phyloP scores from a whole-genome alignment of 2,888 invertebrate genomes.

The Schizaphis graminum region DNA sequence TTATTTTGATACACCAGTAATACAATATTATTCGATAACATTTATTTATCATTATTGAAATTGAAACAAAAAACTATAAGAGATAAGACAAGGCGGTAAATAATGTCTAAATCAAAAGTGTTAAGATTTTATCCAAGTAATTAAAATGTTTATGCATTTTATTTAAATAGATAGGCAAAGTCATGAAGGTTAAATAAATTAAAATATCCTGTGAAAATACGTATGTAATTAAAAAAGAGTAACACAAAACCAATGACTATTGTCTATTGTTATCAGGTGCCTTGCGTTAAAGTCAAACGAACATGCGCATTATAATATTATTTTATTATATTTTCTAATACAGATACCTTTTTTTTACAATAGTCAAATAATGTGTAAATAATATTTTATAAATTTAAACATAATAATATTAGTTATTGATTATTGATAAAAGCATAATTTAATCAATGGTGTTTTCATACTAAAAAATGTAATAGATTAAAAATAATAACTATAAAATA shows the following conservation, averaged over 20 bases:
- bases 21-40: background rate
- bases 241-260: background rate
- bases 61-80: background rate
- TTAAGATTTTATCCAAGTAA: background rate
- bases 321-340: background rate
- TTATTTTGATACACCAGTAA: background rate
- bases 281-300: conserved; percentile 38
- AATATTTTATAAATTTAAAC: background rate
- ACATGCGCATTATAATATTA: background rate
- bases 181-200: background rate
- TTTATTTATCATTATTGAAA: background rate
- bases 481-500: background rate
- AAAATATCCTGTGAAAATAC: background rate
- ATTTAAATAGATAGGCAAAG: background rate
- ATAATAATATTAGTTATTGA: background rate
- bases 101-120: background rate
- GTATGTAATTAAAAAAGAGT: background rate
- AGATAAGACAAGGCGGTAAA: background rate
- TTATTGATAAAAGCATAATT: background rate
- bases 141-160: background rate
- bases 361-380: background rate
- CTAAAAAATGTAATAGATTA: background rate
- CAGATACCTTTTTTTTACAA: background rate
- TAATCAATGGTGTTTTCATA: background rate
- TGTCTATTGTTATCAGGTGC: background rate